Conservation (phyloP, 2,888 invertebrate genomes). For the Palloptera scutellata region DNA sequence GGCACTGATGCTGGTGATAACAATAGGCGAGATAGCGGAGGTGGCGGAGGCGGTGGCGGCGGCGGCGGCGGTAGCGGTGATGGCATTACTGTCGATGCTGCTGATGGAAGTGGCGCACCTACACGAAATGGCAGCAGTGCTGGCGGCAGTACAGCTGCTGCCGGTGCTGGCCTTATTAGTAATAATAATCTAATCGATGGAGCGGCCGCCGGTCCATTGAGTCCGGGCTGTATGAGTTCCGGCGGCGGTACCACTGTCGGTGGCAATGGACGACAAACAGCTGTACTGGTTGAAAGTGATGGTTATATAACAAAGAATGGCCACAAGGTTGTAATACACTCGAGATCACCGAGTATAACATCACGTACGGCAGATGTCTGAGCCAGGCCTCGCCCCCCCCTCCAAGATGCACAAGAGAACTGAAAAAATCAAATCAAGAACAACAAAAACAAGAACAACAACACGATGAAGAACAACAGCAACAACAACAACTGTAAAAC, state of each 20-base stretch:
- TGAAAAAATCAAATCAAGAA: slow-evolving; percentile 47
- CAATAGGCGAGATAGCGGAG: slow-evolving; percentile 62
- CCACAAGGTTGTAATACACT: slow-evolving; percentile 90
- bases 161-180: slow-evolving; percentile 1
- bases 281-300: slow-evolving; percentile 85
- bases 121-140: slow-evolving; percentile 56
- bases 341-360: slow-evolving; percentile 83
- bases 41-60: slow-evolving; percentile 17
- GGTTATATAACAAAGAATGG: slow-evolving; percentile 85
- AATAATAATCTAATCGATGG: slow-evolving; percentile 24
- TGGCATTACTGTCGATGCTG: slow-evolving; percentile 1
- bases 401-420: slow-evolving; percentile 67
- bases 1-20: slow-evolving; percentile 39
- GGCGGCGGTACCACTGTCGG: slow-evolving; percentile 41
- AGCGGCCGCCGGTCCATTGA: slow-evolving; percentile 41
- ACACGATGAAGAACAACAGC: slow-evolving; percentile 42
- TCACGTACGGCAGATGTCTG: slow-evolving; percentile 87
- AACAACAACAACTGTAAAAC: slow-evolving; percentile 34
- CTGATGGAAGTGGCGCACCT: slow-evolving; percentile 16
- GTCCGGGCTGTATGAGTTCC: slow-evolving; percentile 52
- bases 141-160: slow-evolving; percentile 9
- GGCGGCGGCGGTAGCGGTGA: slow-evolving; percentile 21
- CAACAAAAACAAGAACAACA: slow-evolving; percentile 38
- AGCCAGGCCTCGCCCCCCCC: slow-evolving; percentile 79
- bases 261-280: slow-evolving; percentile 72